Evolutionary conservation across 2,113 vertebrate genomes (phyloP).

Genomic region (Tragelaphus imberbis): DNA sequence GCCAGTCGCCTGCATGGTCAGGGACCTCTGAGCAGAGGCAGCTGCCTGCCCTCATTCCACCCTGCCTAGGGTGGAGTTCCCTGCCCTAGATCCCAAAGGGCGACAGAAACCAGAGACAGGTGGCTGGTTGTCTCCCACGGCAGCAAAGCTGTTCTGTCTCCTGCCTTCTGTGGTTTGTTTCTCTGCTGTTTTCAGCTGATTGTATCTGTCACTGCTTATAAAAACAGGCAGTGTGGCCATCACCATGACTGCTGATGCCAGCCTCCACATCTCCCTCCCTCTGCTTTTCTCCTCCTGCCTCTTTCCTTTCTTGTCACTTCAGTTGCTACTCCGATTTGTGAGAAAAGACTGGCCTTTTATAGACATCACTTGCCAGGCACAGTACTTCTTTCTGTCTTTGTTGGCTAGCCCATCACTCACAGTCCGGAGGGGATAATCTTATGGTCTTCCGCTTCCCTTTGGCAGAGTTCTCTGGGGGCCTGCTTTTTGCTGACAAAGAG

Average conservation of each 20-base stretch:
- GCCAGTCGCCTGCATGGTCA: fast-evolving
- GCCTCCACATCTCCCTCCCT: neutral
- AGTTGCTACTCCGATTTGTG: neutral
- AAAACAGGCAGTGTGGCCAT: neutral
- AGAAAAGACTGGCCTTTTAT: slow-evolving; percentile 43
- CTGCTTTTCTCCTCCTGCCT: neutral
- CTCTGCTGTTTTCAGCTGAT: slow-evolving; percentile 15
- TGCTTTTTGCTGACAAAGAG: slow-evolving; percentile 44
- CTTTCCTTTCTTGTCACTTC: slow-evolving; percentile 34
- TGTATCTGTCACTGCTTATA: slow-evolving; percentile 20
- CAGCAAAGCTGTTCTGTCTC: slow-evolving; percentile 53
- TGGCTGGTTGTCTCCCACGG: neutral
- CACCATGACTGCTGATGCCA: neutral
- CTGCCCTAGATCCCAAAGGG: neutral
- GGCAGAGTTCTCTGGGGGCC: neutral
- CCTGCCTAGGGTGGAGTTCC: neutral
- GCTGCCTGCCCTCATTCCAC: neutral
- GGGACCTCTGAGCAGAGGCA: neutral
- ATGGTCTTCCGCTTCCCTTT: slow-evolving; percentile 43
- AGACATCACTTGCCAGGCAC: slow-evolving; percentile 23
- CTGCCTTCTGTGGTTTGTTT: neutral
- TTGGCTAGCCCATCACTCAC: neutral
- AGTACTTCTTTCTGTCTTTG: slow-evolving; percentile 46
- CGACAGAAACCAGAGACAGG: slow-evolving; percentile 18
- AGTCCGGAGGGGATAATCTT: neutral